phyloP scores from a whole-genome alignment of 2,797 vertebrate species.

The Pantherophis alleghaniensis region DNA sequence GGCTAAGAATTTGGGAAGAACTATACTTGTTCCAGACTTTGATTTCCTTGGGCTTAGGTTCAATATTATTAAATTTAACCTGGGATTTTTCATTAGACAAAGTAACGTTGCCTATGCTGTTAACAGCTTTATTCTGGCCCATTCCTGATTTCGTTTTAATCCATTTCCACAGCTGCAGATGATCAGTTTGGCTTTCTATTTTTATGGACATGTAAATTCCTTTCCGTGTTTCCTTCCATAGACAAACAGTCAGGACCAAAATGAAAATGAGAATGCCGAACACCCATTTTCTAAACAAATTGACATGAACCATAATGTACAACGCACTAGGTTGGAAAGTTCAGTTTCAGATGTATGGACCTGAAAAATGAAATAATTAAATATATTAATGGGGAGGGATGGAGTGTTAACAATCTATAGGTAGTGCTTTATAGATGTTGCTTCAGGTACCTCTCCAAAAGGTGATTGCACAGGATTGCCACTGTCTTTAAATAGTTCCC shows the following conservation, averaged over 20 bases:
- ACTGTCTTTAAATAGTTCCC: not conserved
- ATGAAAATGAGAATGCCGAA: slow-evolving; percentile 66
- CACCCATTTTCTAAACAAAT: slow-evolving; percentile 65
- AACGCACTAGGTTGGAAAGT: slow-evolving; percentile 38
- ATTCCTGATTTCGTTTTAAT: slow-evolving; percentile 1
- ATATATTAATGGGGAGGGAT: not conserved
- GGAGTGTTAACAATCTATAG: not conserved
- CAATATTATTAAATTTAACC: slow-evolving; percentile 27
- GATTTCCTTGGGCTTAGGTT: slow-evolving; percentile 29
- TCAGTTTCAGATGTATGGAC: slow-evolving; percentile 42
- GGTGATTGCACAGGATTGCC: not conserved
- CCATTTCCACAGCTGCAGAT: slow-evolving; percentile 45
- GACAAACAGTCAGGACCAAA: slow-evolving; percentile 67
- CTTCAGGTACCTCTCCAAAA: not conserved
- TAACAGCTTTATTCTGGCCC: not conserved
- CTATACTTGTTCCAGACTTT: slow-evolving; percentile 77
- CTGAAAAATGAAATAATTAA: slow-evolving; percentile 46
- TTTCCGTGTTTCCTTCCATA: slow-evolving; percentile 73
- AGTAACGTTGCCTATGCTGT: slow-evolving; percentile 19
- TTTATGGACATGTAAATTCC: slow-evolving; percentile 62
- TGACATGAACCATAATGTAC: slow-evolving; percentile 74
- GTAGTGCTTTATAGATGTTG: not conserved
- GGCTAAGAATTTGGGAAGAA: slow-evolving; percentile 69
- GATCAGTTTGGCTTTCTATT: slow-evolving; percentile 37
- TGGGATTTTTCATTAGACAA: not conserved